Conservation (phyloP, 2,888 invertebrate species). For the Sepiola atlantica region DNA sequence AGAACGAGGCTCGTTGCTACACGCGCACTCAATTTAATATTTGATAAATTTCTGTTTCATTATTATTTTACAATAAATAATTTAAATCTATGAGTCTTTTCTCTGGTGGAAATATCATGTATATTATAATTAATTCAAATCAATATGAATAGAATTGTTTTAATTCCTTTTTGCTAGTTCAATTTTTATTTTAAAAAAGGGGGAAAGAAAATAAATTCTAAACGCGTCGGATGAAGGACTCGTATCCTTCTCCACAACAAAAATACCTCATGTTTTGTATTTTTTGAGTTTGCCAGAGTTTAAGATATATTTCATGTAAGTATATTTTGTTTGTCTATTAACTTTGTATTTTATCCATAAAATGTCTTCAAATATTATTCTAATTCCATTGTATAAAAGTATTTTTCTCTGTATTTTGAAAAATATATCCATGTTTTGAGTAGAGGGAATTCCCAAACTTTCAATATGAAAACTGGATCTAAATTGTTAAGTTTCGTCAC, state of each 20-base stretch:
- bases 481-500: no score
- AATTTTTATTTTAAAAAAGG: background rate
- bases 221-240: background rate
- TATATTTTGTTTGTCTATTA: background rate
- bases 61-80: background rate
- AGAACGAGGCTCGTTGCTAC: background rate
- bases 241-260: background rate
- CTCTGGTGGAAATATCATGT: background rate
- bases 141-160: background rate
- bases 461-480: no score
- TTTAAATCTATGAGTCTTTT: background rate
- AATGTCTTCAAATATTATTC: no score
- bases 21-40: background rate
- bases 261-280: background rate
- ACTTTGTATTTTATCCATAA: background rate
- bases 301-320: background rate
- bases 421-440: background rate
- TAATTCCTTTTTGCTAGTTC: background rate
- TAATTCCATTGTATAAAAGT: no score
- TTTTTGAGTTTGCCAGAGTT: background rate
- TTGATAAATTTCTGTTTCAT: background rate
- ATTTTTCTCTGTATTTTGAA: background rate
- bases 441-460: background rate
- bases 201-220: background rate
- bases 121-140: background rate